phyloP scores from a whole-genome alignment of 2,113 vertebrate genomes.

The Brevimyrus niger region DNA sequence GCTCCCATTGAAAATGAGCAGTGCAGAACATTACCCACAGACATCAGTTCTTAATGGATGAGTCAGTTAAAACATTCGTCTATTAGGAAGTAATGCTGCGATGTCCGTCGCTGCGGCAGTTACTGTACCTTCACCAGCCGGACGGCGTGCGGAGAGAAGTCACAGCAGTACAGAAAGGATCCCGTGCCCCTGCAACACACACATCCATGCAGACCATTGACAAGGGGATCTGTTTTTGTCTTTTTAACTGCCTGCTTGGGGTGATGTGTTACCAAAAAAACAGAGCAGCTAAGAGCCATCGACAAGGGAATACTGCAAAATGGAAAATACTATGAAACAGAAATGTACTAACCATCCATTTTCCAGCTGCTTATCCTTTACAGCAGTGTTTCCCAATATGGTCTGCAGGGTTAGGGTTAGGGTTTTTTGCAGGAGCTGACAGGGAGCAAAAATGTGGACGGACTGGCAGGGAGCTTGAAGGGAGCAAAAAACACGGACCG shows the following conservation, averaged over 20 bases:
- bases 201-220: not conserved
- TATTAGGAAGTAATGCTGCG: not conserved
- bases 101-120: not conserved
- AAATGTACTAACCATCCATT: not conserved
- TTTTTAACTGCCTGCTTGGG: not conserved
- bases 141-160: slow-evolving; percentile 79
- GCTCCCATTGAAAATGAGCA: not conserved
- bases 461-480: not conserved
- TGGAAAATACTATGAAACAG: not conserved
- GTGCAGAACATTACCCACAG: not conserved
- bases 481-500: not conserved
- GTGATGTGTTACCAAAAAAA: not conserved
- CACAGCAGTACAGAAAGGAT: slow-evolving; percentile 83
- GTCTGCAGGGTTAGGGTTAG: not conserved
- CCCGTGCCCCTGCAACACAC: slow-evolving; percentile 47
- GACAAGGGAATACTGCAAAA: not conserved
- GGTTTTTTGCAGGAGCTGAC: not conserved
- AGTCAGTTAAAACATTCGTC: not conserved
- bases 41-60: not conserved
- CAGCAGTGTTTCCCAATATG: not conserved
- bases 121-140: slow-evolving; percentile 83
- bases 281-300: not conserved
- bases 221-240: not conserved
- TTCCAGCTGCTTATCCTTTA: not conserved
- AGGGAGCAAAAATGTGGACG: not conserved